phyloP scores from a whole-genome alignment of 92 coral and sea anemone species.

The Bergia puertoricense region DNA sequence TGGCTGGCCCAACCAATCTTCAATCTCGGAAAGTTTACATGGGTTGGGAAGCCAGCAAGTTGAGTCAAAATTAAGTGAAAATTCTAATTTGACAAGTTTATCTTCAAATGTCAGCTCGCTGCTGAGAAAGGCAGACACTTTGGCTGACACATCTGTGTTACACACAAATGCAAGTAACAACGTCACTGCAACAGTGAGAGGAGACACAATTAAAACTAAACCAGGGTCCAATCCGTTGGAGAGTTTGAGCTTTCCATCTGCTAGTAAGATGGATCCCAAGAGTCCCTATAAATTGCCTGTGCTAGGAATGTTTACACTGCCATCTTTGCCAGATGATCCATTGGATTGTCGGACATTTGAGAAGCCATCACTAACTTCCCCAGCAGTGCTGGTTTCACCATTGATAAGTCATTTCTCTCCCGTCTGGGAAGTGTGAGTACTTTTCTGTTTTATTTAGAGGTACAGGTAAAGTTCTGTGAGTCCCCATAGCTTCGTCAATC shows the following conservation, averaged over 20 bases:
- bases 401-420: slow-evolving; percentile 35
- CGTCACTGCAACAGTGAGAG: not conserved
- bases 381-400: not conserved
- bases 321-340: slow-evolving; percentile 70
- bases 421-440: slow-evolving; percentile 65
- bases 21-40: slow-evolving; percentile 22
- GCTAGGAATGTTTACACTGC: slow-evolving; percentile 55
- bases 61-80: not conserved
- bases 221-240: slow-evolving; percentile 11
- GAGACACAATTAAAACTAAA: slow-evolving; percentile 1
- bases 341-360: slow-evolving; percentile 68
- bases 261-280: slow-evolving; percentile 35
- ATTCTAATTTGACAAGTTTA: slow-evolving; percentile 23
- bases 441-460: not conserved
- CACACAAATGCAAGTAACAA: not conserved
- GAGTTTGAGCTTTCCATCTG: slow-evolving; percentile 16
- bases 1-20: slow-evolving; percentile 51
- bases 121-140: not conserved
- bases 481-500: too few relatives aligned
- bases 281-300: slow-evolving; percentile 63
- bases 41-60: slow-evolving; percentile 34
- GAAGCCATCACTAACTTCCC: not conserved
- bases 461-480: too few relatives aligned
- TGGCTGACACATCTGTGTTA: not conserved
- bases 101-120: slow-evolving; percentile 3